Conservation (phyloP, 2,113 vertebrate species). For the Synchiropus splendidus region DNA sequence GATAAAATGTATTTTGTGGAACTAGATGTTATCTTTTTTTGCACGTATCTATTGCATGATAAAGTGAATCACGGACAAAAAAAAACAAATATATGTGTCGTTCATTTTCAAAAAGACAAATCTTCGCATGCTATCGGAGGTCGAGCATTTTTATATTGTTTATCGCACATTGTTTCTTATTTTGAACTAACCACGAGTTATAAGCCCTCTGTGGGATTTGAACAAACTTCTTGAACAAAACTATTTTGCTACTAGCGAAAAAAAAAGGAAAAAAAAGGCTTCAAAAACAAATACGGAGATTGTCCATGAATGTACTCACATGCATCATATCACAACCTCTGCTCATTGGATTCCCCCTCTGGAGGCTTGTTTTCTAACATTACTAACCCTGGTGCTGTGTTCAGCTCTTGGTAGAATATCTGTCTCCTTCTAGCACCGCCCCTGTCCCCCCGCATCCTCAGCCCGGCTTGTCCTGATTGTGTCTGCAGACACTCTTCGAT, state of each 20-base stretch:
- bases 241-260: slow-evolving; percentile 43
- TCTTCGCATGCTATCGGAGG: slow-evolving; percentile 68
- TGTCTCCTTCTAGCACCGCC: slow-evolving; percentile 10
- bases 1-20: slow-evolving; percentile 74
- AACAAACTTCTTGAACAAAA: slow-evolving; percentile 52
- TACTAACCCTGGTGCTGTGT: slow-evolving; percentile 49
- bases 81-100: slow-evolving; percentile 51
- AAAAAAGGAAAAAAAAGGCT: slow-evolving; percentile 6
- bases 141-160: slow-evolving; percentile 61
- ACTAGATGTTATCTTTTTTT: slow-evolving; percentile 77
- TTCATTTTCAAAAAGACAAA: slow-evolving; percentile 58
- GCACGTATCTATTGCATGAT: slow-evolving; percentile 78
- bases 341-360: slow-evolving; percentile 43
- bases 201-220: slow-evolving; percentile 18
- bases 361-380: slow-evolving; percentile 53
- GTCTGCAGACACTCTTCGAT: too few relatives aligned
- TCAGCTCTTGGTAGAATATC: slow-evolving; percentile 34
- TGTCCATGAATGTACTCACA: slow-evolving; percentile 65
- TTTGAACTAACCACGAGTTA: too few relatives aligned
- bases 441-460: slow-evolving; percentile 16
- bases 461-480: slow-evolving; percentile 51
- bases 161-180: slow-evolving; percentile 37
- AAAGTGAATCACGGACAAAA: slow-evolving; percentile 54
- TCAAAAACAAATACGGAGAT: slow-evolving; percentile 41
- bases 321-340: slow-evolving; percentile 62